phyloP scores from a whole-genome alignment of 1,140 invertebrate species.

The Zophobas morio region DNA sequence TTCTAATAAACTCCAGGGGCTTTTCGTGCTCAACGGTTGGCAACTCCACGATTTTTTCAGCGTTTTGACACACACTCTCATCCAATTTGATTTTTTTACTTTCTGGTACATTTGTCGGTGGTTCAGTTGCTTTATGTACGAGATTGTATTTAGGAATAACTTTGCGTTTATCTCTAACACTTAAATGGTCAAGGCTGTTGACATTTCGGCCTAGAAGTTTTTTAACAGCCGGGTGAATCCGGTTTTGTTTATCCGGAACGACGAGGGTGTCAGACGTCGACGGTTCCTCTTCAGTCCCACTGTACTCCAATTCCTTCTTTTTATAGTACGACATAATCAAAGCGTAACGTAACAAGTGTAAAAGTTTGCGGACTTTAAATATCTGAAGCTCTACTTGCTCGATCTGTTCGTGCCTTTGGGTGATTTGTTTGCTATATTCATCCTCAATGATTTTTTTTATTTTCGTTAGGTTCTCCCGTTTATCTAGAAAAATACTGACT shows the following conservation, averaged over 20 bases:
- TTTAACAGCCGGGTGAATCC: conserved; percentile 82
- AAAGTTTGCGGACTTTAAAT: conserved; percentile 73
- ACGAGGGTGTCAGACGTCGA: conserved; percentile 30
- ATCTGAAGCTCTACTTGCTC: conserved; percentile 74
- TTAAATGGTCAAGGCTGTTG: conserved; percentile 66
- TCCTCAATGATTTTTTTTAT: conserved; percentile 59
- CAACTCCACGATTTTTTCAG: conserved; percentile 27
- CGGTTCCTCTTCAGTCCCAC: conserved; percentile 61
- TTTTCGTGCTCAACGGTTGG: conserved; percentile 7
- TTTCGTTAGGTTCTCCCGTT: conserved; percentile 57
- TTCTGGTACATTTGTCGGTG: conserved; percentile 25
- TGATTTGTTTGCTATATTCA: conserved; percentile 63
- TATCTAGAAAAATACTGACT: conserved; percentile 54
- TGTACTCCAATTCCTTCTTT: conserved; percentile 72
- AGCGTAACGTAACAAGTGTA: conserved; percentile 81
- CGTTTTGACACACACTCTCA: background rate
- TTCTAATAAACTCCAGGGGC: conserved; percentile 48
- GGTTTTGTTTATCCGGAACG: conserved; percentile 68
- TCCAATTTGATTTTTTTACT: conserved; percentile 58
- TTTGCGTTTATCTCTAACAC: conserved; percentile 53
- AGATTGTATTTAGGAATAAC: conserved; percentile 13
- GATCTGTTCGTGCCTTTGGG: conserved; percentile 62
- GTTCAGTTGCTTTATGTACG: conserved; percentile 2
- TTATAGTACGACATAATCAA: conserved; percentile 80
- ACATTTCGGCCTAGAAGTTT: conserved; percentile 76